Conservation (phyloP, 2,797 vertebrate genomes). For the Danio jaintianensis region DNA sequence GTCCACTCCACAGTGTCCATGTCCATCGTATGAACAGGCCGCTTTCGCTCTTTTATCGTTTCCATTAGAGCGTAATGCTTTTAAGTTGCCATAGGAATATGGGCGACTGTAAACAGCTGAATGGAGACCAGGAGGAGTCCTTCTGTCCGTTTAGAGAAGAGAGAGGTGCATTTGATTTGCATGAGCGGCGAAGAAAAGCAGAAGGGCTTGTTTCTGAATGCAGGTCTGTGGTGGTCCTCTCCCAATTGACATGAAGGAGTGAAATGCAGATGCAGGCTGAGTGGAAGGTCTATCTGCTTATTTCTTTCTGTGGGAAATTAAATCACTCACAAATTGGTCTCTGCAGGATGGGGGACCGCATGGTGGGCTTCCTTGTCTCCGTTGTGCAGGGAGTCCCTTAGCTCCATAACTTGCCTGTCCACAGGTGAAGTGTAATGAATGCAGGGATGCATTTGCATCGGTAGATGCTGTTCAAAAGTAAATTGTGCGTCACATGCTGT, state of each 20-base stretch:
- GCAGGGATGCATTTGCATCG: slow-evolving; percentile 17
- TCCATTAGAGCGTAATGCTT: slow-evolving; percentile 72
- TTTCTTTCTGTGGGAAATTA: slow-evolving; percentile 48
- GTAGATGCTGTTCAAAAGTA: slow-evolving; percentile 27
- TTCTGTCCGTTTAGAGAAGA: slow-evolving; percentile 54
- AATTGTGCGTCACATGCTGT: neutral
- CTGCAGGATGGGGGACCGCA: slow-evolving; percentile 18
- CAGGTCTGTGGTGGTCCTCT: slow-evolving; percentile 52
- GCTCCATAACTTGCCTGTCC: slow-evolving; percentile 34
- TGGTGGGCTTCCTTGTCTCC: slow-evolving; percentile 41
- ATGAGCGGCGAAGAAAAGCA: slow-evolving; percentile 67
- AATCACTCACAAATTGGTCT: slow-evolving; percentile 32
- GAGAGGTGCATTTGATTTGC: slow-evolving; percentile 69
- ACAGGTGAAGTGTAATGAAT: slow-evolving; percentile 45
- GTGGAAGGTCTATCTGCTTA: slow-evolving; percentile 27
- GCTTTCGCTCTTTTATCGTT: slow-evolving; percentile 72
- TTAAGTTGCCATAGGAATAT: slow-evolving; percentile 76
- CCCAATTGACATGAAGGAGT: slow-evolving; percentile 60
- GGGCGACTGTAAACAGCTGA: slow-evolving; percentile 67
- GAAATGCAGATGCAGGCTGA: slow-evolving; percentile 50
- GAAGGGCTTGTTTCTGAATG: slow-evolving; percentile 61
- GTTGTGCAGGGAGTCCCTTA: slow-evolving; percentile 3
- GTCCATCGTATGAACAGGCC: slow-evolving; percentile 68
- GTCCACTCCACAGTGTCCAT: slow-evolving; percentile 68
- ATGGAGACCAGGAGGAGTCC: slow-evolving; percentile 43